Conservation (phyloP, 92 coral and sea anemone genomes). For the Zoanthus sansibaricus region DNA sequence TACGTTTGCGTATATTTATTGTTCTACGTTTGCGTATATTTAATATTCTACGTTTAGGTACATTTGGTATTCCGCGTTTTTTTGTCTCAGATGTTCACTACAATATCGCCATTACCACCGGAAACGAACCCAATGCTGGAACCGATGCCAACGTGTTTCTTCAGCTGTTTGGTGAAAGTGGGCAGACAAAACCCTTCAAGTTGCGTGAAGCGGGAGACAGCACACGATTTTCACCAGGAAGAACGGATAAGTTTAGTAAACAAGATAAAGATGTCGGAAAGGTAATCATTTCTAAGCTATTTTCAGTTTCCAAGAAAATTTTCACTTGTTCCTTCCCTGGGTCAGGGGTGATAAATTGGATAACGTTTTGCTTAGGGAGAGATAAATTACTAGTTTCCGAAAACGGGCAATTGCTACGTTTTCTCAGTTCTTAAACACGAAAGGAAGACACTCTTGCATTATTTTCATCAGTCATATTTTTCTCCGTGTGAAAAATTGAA, state of each 20-base stretch:
- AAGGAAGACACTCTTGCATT: too few relatives aligned
- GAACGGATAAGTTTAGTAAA: conserved; percentile 85
- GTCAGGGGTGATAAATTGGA: not conserved
- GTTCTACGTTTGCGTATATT: too few relatives aligned
- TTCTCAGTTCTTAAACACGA: too few relatives aligned
- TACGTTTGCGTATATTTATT: too few relatives aligned
- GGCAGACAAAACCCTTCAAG: conserved; percentile 81
- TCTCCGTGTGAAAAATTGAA: too few relatives aligned
- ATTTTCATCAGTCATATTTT: too few relatives aligned
- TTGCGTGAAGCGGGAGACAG: conserved; percentile 83
- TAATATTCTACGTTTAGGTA: not conserved
- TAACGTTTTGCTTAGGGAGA: too few relatives aligned
- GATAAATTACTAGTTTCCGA: too few relatives aligned
- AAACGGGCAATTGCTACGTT: too few relatives aligned
- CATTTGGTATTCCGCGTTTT: not conserved
- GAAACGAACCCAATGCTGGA: conserved; percentile 85
- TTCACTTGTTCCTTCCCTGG: not conserved
- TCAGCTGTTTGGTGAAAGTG: conserved; percentile 92
- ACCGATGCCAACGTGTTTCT: conserved; percentile 96
- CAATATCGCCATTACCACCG: conserved; percentile 84
- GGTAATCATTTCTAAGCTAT: conserved; percentile 50
- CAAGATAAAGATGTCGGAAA: conserved; percentile 80
- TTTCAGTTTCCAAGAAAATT: not conserved
- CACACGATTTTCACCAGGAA: conserved; percentile 72
- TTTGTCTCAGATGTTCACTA: conserved; percentile 80